Conservation (phyloP, 1,140 invertebrate genomes). For the Eumeta japonica region DNA sequence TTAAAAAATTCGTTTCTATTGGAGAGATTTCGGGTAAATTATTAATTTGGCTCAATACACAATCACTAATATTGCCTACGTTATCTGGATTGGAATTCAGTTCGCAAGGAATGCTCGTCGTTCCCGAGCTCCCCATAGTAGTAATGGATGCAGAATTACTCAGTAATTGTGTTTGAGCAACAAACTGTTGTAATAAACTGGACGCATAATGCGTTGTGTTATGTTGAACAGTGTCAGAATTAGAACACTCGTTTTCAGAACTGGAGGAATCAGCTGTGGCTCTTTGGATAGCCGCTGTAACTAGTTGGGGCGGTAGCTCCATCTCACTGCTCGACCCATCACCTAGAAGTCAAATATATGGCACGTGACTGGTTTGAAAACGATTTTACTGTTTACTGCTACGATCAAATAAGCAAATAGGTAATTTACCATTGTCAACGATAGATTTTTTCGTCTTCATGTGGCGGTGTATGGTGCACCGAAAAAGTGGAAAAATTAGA, state of each 20-base stretch:
- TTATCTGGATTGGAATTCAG: conserved; percentile 29
- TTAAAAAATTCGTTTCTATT: conserved; percentile 40
- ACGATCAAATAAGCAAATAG: no score
- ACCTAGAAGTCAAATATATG: conserved; percentile 36
- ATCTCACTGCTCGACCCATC: conserved; percentile 68
- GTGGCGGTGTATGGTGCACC: conserved; percentile 33
- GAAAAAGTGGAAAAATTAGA: conserved; percentile 41
- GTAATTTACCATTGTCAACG: conserved; percentile 41
- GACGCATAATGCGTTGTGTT: conserved; percentile 59
- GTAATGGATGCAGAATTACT: conserved; percentile 47
- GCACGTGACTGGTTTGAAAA: no score
- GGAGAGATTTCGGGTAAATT: conserved; percentile 42
- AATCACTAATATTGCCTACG: conserved; percentile 39
- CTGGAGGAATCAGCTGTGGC: conserved; percentile 64
- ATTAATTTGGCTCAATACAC: conserved; percentile 47
- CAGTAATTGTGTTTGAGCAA: conserved; percentile 63
- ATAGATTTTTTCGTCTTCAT: conserved; percentile 49
- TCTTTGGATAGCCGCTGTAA: conserved; percentile 68
- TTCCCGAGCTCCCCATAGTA: conserved; percentile 19
- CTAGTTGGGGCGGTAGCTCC: conserved; percentile 66
- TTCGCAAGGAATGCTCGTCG: conserved; percentile 24
- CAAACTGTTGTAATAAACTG: conserved; percentile 64
- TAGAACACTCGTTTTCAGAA: conserved; percentile 61
- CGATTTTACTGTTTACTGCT: no score
- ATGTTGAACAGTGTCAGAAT: conserved; percentile 44